Evolutionary conservation across 2,888 invertebrate species (phyloP).

Genomic region (Chrysolina americana): DNA sequence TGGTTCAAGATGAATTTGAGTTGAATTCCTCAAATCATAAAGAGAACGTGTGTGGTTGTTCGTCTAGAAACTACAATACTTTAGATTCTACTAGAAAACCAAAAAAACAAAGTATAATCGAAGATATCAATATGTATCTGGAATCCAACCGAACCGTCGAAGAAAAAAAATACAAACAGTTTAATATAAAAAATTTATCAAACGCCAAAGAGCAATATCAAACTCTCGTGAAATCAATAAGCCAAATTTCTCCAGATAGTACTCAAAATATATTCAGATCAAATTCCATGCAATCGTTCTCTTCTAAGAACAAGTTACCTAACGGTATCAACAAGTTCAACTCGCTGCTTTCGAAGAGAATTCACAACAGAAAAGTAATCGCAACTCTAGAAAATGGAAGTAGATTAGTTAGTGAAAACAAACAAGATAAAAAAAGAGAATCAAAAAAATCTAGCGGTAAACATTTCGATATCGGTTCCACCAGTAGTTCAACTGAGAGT

Average conservation of each 20-base stretch:
- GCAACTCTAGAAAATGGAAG: conserved; percentile 37
- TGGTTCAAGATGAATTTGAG: conserved; percentile 43
- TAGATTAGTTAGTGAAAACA: conserved; percentile 31
- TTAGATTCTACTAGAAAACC: conserved; percentile 26
- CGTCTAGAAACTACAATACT: conserved; percentile 38
- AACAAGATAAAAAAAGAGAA: conserved; percentile 48
- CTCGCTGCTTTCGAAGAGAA: conserved; percentile 52
- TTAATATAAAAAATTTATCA: conserved; percentile 52
- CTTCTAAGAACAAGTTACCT: conserved; percentile 71
- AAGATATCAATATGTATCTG: conserved; percentile 36
- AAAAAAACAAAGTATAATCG: conserved; percentile 32
- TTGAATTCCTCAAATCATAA: conserved; percentile 14
- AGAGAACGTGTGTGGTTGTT: conserved; percentile 50
- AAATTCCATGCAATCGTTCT: conserved; percentile 59
- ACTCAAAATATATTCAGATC: conserved; percentile 57
- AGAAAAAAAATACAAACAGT: conserved; percentile 56
- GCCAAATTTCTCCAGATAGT: conserved; percentile 53
- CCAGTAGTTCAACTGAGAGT: conserved; percentile 62
- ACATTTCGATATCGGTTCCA: conserved; percentile 57
- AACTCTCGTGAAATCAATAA: conserved; percentile 57
- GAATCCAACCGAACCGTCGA: conserved; percentile 42
- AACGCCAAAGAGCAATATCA: conserved; percentile 53
- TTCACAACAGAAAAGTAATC: conserved; percentile 47
- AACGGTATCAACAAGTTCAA: conserved; percentile 62
- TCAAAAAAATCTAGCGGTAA: conserved; percentile 48